Evolutionary conservation across 2,113 vertebrate species (phyloP), one percentile per base, ranked within the genome.

Genomic region (Sceloporus undulatus): DNA sequence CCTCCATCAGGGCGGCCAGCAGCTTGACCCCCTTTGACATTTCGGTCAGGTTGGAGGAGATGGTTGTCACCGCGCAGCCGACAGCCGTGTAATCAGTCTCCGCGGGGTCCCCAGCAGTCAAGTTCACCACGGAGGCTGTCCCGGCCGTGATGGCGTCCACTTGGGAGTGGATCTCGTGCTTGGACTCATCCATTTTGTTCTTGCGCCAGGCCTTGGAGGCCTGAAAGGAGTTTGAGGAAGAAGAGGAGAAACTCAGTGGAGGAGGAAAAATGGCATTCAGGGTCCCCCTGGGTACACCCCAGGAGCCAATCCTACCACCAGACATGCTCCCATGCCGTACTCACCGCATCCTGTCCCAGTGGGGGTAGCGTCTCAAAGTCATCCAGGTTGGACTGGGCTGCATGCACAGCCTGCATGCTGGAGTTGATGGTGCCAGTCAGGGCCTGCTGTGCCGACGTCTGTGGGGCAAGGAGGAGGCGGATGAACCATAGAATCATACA

Each of bases 141-240:
- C 98, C 98, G 0, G 99, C 99, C 23, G 98, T 99, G 94, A 99
- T 99, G 93, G 99, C 99, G 9, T 99, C 99, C 91, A 99, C 98
- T 92, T 99, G 99, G 40, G 99, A 99, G 88, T 99, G 98, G 94
- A 99, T 99, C 96, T 99, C 99, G 21, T 99, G 98, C 92, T 99
- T 99, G 0, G 98, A 99, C 92, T 99, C 98, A 62, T 99, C 98
- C 98, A 99, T 99, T 95, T 99, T 99, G 96, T 99, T 99, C 92
- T 98, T 99, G 54, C 98, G 97, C 98, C 98, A 99, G 23, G 98
- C 98, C 96, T 99, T 98, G 52, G 98, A 98, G 76, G 98, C 99
- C 98, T 99, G 90, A 85, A 85, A 86, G 75, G 1, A 29, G 10
- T 8, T 85, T 34, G 34, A 34, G 23, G 93, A 85, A 74, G 85